phyloP scores from a whole-genome alignment of 2,113 vertebrate species.

The Tympanuchus pallidicinctus region DNA sequence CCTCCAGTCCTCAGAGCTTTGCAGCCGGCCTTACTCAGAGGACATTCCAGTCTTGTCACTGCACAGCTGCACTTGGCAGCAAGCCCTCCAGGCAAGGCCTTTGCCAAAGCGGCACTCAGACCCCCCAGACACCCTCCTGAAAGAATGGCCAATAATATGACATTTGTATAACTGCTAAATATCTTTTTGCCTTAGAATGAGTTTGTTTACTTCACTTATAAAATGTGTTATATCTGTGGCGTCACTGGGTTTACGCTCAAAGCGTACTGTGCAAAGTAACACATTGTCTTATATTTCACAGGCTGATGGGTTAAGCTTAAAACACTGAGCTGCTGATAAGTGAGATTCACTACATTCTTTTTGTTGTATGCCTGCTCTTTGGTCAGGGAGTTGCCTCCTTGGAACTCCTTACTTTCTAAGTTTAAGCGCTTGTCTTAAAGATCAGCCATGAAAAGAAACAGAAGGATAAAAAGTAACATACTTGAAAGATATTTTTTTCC shows the following conservation, averaged over 20 bases:
- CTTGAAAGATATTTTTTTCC: neutral
- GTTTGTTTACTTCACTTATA: constrained; percentile 10
- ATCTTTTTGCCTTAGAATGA: neutral
- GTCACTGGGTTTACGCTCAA: neutral
- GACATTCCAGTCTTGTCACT: constrained; percentile 53
- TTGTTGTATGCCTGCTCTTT: neutral
- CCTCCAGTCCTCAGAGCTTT: constrained; percentile 2
- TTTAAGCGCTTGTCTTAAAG: neutral
- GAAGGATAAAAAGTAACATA: neutral
- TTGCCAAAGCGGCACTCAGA: constrained; percentile 13
- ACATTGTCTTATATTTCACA: neutral
- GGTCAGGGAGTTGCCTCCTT: neutral
- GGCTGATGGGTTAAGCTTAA: neutral
- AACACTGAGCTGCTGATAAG: neutral
- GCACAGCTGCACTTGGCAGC: constrained; percentile 59
- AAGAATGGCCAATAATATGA: neutral
- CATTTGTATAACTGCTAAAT: neutral
- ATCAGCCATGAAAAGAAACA: neutral
- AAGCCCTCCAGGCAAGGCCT: neutral
- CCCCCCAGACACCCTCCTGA: neutral
- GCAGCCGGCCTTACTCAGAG: constrained; percentile 58
- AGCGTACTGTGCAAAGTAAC: neutral
- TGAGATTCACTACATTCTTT: neutral
- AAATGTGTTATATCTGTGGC: neutral
- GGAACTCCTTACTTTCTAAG: neutral